Evolutionary conservation across 2,113 vertebrate genomes (phyloP).

Genomic region (Atractosteus spatula): DNA sequence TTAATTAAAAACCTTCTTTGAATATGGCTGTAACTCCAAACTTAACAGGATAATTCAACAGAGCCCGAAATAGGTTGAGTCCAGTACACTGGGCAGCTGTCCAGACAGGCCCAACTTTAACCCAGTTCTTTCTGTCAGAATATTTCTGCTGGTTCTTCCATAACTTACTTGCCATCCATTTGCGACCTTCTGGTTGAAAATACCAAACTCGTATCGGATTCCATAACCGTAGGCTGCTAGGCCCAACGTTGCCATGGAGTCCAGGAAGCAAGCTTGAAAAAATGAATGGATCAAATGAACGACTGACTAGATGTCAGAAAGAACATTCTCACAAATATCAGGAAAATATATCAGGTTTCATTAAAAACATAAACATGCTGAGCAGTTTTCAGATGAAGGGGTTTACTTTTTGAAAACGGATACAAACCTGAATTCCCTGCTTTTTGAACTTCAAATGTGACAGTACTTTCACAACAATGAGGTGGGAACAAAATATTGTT

Average conservation of each 20-base stretch:
- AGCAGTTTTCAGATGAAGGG: too few relatives aligned
- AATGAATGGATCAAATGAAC: neutral
- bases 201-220: slow-evolving; percentile 88
- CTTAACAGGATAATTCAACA: neutral
- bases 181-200: slow-evolving; percentile 84
- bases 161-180: slow-evolving; percentile 79
- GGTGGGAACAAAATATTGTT: too few relatives aligned
- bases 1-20: too few relatives aligned
- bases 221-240: slow-evolving; percentile 83
- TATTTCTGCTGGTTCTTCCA: neutral
- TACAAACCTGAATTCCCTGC: too few relatives aligned
- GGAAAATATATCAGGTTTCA: too few relatives aligned
- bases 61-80: neutral
- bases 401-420: too few relatives aligned
- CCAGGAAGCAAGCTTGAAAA: slow-evolving; percentile 78
- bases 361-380: too few relatives aligned
- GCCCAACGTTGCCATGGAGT: slow-evolving; percentile 83
- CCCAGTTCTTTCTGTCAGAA: neutral
- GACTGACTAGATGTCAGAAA: neutral
- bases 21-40: neutral
- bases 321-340: too few relatives aligned
- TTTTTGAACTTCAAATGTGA: too few relatives aligned
- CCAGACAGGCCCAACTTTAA: neutral
- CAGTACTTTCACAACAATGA: too few relatives aligned
- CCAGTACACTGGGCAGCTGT: neutral